These are phyloP conservation scores for Spodoptera frugiperda DNA, from an alignment of 1,140 invertebrate genomes.

Conservation along the genomic window DNA sequence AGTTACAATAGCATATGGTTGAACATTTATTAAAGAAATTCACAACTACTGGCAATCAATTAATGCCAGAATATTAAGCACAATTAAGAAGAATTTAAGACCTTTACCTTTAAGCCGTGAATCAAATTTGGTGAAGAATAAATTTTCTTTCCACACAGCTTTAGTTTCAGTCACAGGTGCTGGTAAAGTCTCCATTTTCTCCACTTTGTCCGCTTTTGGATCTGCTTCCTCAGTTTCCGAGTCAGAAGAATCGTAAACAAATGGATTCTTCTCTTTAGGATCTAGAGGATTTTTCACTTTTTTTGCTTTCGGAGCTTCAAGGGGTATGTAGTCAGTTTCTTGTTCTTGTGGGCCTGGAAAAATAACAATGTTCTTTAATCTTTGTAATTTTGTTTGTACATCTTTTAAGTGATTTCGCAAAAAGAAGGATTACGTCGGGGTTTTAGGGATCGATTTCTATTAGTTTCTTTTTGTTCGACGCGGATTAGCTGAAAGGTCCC, in stretches of 20 bases:
- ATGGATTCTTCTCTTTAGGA: conserved; percentile 85
- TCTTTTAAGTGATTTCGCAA: too few species aligned
- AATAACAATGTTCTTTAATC: conserved; percentile 10
- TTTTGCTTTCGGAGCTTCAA: conserved; percentile 62
- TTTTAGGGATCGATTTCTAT: too few species aligned
- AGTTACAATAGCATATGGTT: too few species aligned
- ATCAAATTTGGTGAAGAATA: conserved; percentile 87
- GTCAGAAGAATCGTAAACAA: conserved; percentile 89
- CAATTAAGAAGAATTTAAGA: too few species aligned
- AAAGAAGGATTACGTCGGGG: too few species aligned
- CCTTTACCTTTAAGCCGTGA: conserved; percentile 86
- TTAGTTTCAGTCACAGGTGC: conserved; percentile 60
- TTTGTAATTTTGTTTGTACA: too few species aligned
- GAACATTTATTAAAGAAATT: too few species aligned
- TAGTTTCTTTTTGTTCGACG: too few species aligned
- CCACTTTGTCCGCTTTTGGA: conserved; percentile 52
- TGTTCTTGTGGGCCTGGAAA: conserved; percentile 62
- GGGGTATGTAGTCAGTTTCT: conserved; percentile 62
- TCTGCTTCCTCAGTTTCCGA: conserved; percentile 84
- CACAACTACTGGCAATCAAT: too few species aligned
- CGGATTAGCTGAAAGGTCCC: too few species aligned
- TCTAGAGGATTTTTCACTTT: conserved; percentile 80
- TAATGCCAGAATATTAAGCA: too few species aligned
- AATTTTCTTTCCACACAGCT: conserved; percentile 84
- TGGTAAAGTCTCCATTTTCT: conserved; percentile 11